Conservation (phyloP, 1,140 invertebrate species). For the Magallana ariakensis region DNA sequence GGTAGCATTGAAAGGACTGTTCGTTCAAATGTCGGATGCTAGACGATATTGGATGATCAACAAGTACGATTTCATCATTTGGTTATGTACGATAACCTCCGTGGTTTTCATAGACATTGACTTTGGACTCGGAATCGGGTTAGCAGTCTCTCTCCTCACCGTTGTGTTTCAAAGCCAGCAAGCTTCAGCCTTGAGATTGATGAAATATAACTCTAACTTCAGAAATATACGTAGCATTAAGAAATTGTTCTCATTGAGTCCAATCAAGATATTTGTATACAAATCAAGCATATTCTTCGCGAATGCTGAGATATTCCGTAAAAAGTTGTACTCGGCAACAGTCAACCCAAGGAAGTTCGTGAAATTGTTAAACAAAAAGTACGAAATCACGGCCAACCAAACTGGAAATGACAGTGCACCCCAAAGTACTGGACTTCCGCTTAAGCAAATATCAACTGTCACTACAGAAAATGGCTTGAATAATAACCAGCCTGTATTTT, state of each 20-base stretch:
- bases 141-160: slow-evolving; percentile 59
- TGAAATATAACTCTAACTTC: slow-evolving; percentile 35
- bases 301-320: slow-evolving; percentile 79
- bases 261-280: slow-evolving; percentile 80
- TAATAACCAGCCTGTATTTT: not conserved
- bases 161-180: slow-evolving; percentile 58
- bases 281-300: slow-evolving; percentile 79
- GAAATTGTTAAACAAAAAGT: slow-evolving; percentile 68
- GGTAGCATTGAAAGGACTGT: slow-evolving; percentile 92
- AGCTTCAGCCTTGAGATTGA: slow-evolving; percentile 30
- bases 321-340: slow-evolving; percentile 63
- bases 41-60: slow-evolving; percentile 82
- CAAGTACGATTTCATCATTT: slow-evolving; percentile 66
- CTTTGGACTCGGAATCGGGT: slow-evolving; percentile 66
- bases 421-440: not conserved
- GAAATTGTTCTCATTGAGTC: slow-evolving; percentile 59
- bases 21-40: slow-evolving; percentile 89
- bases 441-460: not conserved
- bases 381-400: not conserved
- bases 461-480: not conserved
- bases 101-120: slow-evolving; percentile 65
- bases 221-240: slow-evolving; percentile 54
- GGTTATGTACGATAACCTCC: slow-evolving; percentile 61
- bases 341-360: slow-evolving; percentile 65
- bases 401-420: not conserved